Conservation (phyloP, 2,797 vertebrate genomes). For the Tauraco hartlaubi region DNA sequence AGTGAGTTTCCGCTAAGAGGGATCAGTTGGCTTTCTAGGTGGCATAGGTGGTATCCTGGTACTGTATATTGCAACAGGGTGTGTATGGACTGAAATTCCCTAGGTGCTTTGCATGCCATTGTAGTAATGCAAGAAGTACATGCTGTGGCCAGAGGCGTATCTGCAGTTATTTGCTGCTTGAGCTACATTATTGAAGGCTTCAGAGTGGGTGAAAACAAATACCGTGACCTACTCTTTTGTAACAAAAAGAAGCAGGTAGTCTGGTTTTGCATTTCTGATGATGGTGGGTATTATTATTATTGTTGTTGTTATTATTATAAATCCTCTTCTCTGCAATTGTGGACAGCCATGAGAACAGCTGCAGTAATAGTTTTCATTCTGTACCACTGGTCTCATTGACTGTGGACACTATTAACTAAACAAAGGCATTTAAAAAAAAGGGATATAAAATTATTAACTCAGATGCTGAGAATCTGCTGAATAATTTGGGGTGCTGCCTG, state of each 20-base stretch:
- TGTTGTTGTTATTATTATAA: not conserved
- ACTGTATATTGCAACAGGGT: not conserved
- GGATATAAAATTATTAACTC: not conserved
- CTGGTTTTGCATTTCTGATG: not conserved
- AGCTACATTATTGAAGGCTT: not conserved
- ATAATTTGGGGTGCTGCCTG: slow-evolving; percentile 18
- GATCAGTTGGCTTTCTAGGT: not conserved
- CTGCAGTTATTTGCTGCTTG: not conserved
- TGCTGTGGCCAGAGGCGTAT: not conserved
- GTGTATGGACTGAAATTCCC: not conserved
- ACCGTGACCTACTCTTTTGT: not conserved
- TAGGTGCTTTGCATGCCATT: not conserved
- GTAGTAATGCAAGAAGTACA: not conserved
- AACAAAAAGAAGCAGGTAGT: not conserved
- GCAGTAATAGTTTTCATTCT: not conserved
- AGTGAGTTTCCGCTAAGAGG: not conserved
- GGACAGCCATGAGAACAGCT: not conserved
- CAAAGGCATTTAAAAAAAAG: not conserved
- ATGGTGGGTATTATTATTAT: not conserved
- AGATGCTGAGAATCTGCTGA: not conserved
- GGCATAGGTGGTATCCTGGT: not conserved
- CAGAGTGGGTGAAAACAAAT: not conserved
- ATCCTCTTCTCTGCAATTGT: not conserved
- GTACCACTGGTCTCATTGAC: not conserved
- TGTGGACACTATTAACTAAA: slow-evolving; percentile 1